Base-by-base conservation (phyloP, 2,113 vertebrate genomes). In the Brachyhypopomus gauderio region DNA sequence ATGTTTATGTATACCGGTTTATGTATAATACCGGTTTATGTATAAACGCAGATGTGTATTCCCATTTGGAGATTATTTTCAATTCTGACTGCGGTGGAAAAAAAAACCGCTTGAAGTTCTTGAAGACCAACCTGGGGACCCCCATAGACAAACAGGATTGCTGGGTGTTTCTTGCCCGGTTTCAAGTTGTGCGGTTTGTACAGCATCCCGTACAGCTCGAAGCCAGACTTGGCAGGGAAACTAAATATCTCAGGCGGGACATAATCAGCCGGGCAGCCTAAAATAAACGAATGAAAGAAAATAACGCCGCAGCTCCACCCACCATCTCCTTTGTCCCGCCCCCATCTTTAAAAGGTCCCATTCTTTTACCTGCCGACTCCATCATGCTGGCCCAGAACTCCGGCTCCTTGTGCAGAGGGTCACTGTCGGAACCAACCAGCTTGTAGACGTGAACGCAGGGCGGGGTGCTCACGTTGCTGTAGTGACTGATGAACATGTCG, bases 321-420 rank as follows among this genome's bases (percentile, higher is more conserved):
- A 20, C 36, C 25, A 19, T 8, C 34, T 36, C 23, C 8, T 3
- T 30, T 64, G 11, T 16, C 20, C 12, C 2, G 12, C 27, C 19
- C 5, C 66, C 4, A 19, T 17, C 19, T 20, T n/a, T 22, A 1
- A 5, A 41, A 41, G 66, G 20, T 20, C 19, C 34, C 7, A 38
- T n/a, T 48, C 17, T 11, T 93, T 93, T 89, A 97, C 97, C 96
- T 93, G 97, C 94, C 0, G 97, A 95, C 85, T 99, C 97, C 97
- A 98, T 98, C 96, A 99, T 96, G 91, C 97, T 99, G 81, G 97
- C 97, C 96, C 97, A 99, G 81, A 98, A 97, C 55, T 95, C 96
- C 0, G 97, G 96, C 62, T 95, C 95, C 87, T 95, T 93, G 91
- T 96, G 96, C 45, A 97, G 90, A 0, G 96, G 95, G 88, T 98